phyloP scores from a whole-genome alignment of 1,140 invertebrate genomes.

The Neodiprion virginianus region DNA sequence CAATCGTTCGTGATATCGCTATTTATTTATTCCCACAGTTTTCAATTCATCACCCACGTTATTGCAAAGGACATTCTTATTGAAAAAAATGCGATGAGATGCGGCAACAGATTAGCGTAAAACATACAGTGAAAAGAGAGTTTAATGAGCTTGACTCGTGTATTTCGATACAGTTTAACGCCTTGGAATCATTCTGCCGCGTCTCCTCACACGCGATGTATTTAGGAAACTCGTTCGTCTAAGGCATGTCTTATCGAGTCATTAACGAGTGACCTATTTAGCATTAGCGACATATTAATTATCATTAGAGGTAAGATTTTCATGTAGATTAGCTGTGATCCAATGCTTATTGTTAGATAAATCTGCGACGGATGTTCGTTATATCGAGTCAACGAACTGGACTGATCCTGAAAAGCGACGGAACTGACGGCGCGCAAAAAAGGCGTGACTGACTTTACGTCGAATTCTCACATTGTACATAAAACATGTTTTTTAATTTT shows the following conservation, averaged over 20 bases:
- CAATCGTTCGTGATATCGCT: constrained; percentile 8
- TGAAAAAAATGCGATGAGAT: too few species aligned
- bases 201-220: background rate
- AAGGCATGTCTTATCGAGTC: background rate
- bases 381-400: background rate
- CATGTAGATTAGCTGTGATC: constrained; percentile 5
- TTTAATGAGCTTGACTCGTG: too few species aligned
- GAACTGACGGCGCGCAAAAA: background rate
- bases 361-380: background rate
- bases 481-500: background rate
- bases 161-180: too few species aligned
- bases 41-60: background rate
- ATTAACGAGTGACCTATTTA: background rate
- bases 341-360: constrained; percentile 3
- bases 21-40: constrained; percentile 14
- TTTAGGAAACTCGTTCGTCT: background rate
- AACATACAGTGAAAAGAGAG: too few species aligned
- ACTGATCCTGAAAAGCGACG: background rate
- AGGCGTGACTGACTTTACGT: background rate
- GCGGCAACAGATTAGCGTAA: too few species aligned
- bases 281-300: background rate
- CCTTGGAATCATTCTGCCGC: background rate
- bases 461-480: constrained; percentile 11
- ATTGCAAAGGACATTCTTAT: background rate
- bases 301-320: constrained; percentile 3